These are phyloP conservation scores for Myodes glareolus DNA, from an alignment of 2,113 vertebrate species.

Conservation along the genomic window DNA sequence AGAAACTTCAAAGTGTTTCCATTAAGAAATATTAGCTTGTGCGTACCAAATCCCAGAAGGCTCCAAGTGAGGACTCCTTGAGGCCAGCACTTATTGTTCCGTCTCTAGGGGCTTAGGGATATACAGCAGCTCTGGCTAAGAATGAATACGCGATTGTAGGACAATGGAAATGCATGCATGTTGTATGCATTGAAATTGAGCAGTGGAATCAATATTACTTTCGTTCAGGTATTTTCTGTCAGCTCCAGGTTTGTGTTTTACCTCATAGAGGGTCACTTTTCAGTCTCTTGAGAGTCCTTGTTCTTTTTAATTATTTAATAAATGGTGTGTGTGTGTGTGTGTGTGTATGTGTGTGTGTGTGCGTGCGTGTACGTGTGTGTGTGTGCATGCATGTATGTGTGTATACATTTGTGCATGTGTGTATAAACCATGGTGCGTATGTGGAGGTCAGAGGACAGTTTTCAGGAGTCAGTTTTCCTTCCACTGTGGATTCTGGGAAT, in stretches of 20 bases:
- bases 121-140: background rate
- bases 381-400: background rate
- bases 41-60: background rate
- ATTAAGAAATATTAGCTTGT: background rate
- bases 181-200: background rate
- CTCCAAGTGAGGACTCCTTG: background rate
- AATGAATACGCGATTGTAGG: background rate
- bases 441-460: background rate
- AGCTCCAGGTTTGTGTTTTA: background rate
- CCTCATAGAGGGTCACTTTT: background rate
- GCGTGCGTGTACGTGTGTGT: background rate
- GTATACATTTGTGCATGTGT: background rate
- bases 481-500: too few species aligned
- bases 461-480: background rate
- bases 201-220: background rate
- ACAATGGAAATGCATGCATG: background rate
- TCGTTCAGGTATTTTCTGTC: background rate
- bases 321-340: background rate
- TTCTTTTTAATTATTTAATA: background rate
- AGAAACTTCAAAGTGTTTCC: slow-evolving; percentile 1
- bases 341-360: background rate
- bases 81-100: background rate
- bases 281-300: background rate
- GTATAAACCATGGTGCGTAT: background rate
- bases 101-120: background rate